Conservation (phyloP, 2,113 vertebrate genomes). For the Athene cunicularia region DNA sequence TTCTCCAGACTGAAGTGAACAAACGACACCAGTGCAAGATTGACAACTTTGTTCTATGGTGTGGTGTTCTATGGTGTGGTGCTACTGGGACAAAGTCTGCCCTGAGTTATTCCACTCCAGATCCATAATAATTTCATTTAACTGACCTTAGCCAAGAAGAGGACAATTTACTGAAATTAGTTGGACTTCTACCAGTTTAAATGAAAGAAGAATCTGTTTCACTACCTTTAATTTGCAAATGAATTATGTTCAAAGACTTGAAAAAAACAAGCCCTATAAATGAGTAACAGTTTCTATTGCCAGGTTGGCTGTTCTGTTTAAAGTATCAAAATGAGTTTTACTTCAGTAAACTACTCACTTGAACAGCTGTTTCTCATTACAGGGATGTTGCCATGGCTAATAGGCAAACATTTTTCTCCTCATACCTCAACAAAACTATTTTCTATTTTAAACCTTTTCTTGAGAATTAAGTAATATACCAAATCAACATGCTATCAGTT, state of each 20-base stretch:
- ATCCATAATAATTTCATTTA: conserved; percentile 43
- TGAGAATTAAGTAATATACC: not conserved
- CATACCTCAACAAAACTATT: not conserved
- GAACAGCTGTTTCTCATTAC: conserved; percentile 32
- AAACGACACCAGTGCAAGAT: not conserved
- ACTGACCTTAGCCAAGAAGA: conserved; percentile 46
- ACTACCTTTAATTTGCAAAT: conserved; percentile 39
- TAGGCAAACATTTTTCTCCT: conserved; percentile 21
- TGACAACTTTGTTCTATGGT: not conserved
- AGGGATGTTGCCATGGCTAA: conserved; percentile 45
- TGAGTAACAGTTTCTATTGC: conserved; percentile 40
- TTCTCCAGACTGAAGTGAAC: not conserved
- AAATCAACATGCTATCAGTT: not conserved
- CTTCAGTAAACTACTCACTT: conserved; percentile 23
- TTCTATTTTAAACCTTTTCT: not conserved
- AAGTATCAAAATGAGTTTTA: conserved; percentile 57
- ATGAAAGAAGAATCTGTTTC: conserved; percentile 11
- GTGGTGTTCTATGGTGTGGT: not conserved
- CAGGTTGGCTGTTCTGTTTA: conserved; percentile 59
- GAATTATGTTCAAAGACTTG: conserved; percentile 57
- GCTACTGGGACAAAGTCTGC: conserved; percentile 1
- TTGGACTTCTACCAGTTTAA: conserved; percentile 54
- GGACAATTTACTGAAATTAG: conserved; percentile 48
- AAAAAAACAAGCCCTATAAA: not conserved
- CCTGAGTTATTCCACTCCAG: not conserved